Conservation (phyloP, 1,140 invertebrate genomes). For the Nephotettix cincticeps region DNA sequence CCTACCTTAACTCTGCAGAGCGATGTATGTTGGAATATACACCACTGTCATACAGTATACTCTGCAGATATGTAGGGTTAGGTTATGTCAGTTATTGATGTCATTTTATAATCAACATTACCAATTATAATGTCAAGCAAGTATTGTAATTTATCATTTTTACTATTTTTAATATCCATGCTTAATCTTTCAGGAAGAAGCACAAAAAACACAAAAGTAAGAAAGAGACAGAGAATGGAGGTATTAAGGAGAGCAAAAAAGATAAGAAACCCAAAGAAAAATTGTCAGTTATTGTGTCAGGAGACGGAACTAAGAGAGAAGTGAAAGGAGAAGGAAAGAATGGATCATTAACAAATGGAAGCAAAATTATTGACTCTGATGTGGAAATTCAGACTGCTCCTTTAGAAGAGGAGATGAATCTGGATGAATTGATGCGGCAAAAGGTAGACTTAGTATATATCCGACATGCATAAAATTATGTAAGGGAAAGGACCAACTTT, state of each 20-base stretch:
- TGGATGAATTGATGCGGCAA: slow-evolving; percentile 86
- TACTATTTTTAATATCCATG: neutral
- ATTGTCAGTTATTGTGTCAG: slow-evolving; percentile 18
- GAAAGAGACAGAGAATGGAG: slow-evolving; percentile 48
- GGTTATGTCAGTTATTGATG: neutral
- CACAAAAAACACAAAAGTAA: slow-evolving; percentile 50
- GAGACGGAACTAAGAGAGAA: slow-evolving; percentile 27
- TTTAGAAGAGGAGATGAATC: slow-evolving; percentile 76
- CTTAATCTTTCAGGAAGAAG: slow-evolving; percentile 47
- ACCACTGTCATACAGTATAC: too few species aligned
- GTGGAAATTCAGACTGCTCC: slow-evolving; percentile 69
- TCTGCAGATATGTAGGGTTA: too few species aligned
- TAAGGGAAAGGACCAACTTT: too few species aligned
- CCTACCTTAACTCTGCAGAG: too few species aligned
- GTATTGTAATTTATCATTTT: neutral
- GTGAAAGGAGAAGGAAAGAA: slow-evolving; percentile 47
- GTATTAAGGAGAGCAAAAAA: slow-evolving; percentile 43
- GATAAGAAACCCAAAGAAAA: slow-evolving; percentile 41
- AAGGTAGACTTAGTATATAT: too few species aligned
- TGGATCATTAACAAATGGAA: slow-evolving; percentile 32
- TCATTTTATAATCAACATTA: neutral
- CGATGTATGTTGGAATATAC: too few species aligned
- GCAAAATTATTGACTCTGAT: slow-evolving; percentile 60
- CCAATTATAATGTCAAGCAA: neutral
- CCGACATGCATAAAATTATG: too few species aligned